phyloP scores from a whole-genome alignment of 2,888 invertebrate genomes.

The Pseudoips prasinana region DNA sequence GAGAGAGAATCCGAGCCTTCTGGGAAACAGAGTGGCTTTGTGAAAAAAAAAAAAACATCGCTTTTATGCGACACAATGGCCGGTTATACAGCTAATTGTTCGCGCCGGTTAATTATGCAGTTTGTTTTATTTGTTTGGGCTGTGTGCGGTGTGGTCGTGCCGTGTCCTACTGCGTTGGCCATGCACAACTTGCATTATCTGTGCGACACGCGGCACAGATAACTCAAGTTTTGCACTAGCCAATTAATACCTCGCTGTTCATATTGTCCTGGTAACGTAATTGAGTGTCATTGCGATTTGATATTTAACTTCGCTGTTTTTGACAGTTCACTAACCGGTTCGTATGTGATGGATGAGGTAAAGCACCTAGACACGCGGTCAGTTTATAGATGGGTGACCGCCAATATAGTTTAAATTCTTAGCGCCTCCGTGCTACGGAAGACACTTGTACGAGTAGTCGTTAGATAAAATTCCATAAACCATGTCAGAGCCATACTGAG shows the following conservation, averaged over 20 bases:
- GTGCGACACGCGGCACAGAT: slow-evolving; percentile 19
- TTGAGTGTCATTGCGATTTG: too few species aligned
- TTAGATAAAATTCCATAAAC: too few species aligned
- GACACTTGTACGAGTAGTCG: too few species aligned
- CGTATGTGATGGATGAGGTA: too few species aligned
- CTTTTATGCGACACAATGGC: slow-evolving; percentile 65
- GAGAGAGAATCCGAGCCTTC: slow-evolving; percentile 61
- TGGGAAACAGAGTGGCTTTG: slow-evolving; percentile 60
- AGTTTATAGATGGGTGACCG: too few species aligned
- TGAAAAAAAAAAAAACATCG: slow-evolving; percentile 46
- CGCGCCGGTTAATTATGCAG: slow-evolving; percentile 69
- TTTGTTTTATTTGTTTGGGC: slow-evolving; percentile 55
- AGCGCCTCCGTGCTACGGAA: too few species aligned
- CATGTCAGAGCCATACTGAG: too few species aligned
- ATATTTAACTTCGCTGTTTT: too few species aligned
- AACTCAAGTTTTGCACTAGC: slow-evolving; percentile 32
- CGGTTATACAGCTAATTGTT: slow-evolving; percentile 75
- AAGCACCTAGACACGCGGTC: too few species aligned
- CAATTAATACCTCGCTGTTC: slow-evolving; percentile 44
- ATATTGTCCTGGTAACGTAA: slow-evolving; percentile 31
- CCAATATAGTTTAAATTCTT: too few species aligned
- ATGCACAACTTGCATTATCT: too few species aligned
- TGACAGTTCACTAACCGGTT: too few species aligned
- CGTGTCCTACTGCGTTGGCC: slow-evolving; percentile 13
- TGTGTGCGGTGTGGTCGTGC: slow-evolving; percentile 22